Conservation (phyloP, 2,888 invertebrate species). For the Sepioteuthis lessoniana region DNA sequence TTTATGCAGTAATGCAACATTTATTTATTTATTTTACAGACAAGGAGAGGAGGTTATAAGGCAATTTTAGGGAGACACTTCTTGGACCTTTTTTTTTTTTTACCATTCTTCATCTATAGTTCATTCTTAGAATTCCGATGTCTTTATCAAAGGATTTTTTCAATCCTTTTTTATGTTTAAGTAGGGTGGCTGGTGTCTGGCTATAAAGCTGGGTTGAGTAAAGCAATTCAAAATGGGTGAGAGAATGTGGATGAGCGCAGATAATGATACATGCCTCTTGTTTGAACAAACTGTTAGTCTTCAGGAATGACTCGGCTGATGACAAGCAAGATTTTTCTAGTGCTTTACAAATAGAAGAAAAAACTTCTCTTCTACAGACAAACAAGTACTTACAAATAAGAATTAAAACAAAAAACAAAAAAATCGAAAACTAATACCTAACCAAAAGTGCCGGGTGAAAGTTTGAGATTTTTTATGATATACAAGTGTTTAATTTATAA, state of each 20-base stretch:
- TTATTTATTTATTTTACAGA: neutral
- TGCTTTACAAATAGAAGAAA: neutral
- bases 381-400: no score
- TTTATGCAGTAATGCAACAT: neutral
- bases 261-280: neutral
- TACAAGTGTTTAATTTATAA: no score
- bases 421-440: no score
- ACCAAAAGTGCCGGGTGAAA: no score
- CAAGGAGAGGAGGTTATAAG: neutral
- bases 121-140: slow-evolving; percentile 33
- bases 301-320: neutral
- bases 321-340: neutral
- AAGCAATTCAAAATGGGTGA: neutral
- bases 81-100: neutral
- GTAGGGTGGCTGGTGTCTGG: neutral
- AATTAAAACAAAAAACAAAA: no score
- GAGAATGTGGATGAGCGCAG: neutral
- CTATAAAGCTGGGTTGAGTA: neutral
- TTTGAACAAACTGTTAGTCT: neutral
- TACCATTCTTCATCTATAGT: neutral
- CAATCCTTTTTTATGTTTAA: neutral
- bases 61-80: neutral
- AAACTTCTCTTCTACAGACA: neutral
- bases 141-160: neutral
- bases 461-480: no score